Percentiles rank a stretch among this genome's conserved stretches.
These are phyloP conservation scores for Bryconaethiops microstoma DNA, from an alignment of 2,797 vertebrate genomes.

Conservation along the genomic window DNA sequence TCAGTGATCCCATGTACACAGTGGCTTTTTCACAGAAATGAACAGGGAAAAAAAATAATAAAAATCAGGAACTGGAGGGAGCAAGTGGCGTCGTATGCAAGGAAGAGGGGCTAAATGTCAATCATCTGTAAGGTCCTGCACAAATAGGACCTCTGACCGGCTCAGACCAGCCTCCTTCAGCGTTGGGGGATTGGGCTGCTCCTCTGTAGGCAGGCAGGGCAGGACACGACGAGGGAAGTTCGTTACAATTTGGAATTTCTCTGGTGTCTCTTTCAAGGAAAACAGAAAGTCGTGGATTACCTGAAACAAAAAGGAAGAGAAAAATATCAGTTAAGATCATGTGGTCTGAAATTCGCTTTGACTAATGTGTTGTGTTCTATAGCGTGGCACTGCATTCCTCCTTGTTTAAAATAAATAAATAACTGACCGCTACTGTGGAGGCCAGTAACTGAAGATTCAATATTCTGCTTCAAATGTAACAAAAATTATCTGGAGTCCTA, in stretches of 20 bases:
- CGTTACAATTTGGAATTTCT: constrained; percentile 98
- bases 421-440: too few relatives aligned
- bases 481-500: too few relatives aligned
- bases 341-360: too few relatives aligned
- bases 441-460: too few relatives aligned
- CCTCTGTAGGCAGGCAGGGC: constrained; percentile 94
- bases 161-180: constrained; percentile 97
- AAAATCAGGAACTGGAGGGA: constrained; percentile 32
- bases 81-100: constrained; percentile 18
- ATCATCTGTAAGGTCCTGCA: constrained; percentile 99
- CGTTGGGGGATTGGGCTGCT: constrained; percentile 92
- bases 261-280: constrained; percentile 98
- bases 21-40: constrained; percentile 88
- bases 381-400: too few relatives aligned
- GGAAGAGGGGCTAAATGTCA: constrained; percentile 79
- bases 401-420: too few relatives aligned
- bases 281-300: constrained; percentile 99
- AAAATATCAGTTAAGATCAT: neutral
- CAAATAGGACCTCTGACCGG: constrained; percentile 98
- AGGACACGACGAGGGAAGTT: constrained; percentile 96
- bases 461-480: too few relatives aligned
- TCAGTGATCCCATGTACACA: constrained; percentile 87
- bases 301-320: constrained; percentile 65
- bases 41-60: constrained; percentile 64
- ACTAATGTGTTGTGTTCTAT: too few relatives aligned